A percentile compares a stretch with the other conserved stretches of the same genome.
These are phyloP conservation scores for Tenebrosternarchus preto DNA, from an alignment of 2,113 vertebrate species.

Conservation along the genomic window DNA sequence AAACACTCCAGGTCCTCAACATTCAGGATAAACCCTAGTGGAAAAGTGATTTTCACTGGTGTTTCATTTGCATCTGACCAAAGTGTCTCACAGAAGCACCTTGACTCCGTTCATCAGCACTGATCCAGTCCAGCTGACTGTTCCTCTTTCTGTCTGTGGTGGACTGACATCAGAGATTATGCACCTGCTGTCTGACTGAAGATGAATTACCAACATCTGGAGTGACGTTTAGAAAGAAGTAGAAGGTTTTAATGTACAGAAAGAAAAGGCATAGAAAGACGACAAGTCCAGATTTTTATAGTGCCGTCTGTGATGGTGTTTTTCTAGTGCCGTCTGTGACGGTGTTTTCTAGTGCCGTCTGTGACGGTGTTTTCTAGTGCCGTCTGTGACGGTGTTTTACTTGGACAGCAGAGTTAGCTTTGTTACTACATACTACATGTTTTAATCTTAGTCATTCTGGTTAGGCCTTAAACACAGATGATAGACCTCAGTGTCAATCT, in stretches of 20 bases:
- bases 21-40: neutral
- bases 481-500: neutral
- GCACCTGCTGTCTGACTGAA: conserved; percentile 16
- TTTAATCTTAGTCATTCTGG: neutral
- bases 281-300: too few relatives aligned
- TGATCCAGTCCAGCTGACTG: neutral
- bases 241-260: conserved; percentile 8
- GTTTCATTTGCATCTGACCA: neutral
- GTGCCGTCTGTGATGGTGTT: too few relatives aligned
- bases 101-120: neutral
- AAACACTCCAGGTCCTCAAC: neutral
- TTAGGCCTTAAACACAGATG: neutral
- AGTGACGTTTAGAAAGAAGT: conserved; percentile 25
- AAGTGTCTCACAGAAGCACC: neutral
- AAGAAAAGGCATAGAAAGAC: neutral
- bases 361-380: too few relatives aligned
- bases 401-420: neutral
- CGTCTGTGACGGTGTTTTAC: neutral
- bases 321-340: too few relatives aligned
- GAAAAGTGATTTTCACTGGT: neutral
- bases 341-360: too few relatives aligned
- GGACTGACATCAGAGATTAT: conserved; percentile 30
- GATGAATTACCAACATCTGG: conserved; percentile 15
- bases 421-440: too few relatives aligned
- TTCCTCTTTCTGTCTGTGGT: conserved; percentile 5